Evolutionary conservation across 2,113 vertebrate species (phyloP).

Genomic region (Oreochromis niloticus): DNA sequence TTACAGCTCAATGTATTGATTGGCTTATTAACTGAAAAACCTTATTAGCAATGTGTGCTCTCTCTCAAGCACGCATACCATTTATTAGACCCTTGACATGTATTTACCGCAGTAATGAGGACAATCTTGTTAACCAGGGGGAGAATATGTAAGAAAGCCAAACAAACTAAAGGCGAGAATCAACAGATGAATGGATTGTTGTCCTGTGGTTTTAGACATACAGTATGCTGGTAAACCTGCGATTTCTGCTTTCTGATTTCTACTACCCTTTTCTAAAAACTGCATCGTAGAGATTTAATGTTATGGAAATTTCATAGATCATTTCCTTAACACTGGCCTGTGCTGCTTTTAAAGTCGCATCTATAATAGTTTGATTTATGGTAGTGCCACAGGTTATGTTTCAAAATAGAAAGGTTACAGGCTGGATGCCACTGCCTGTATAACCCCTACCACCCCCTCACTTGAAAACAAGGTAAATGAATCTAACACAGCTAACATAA

Average conservation of each 20-base stretch:
- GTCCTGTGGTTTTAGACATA: background rate
- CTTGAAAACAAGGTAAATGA: background rate
- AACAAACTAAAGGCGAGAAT: background rate
- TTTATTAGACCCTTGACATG: slow-evolving; percentile 30
- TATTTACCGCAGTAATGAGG: slow-evolving; percentile 10
- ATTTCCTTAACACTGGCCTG: background rate
- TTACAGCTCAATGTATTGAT: slow-evolving; percentile 67
- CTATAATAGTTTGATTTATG: background rate
- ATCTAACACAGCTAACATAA: background rate
- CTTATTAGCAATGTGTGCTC: slow-evolving; percentile 48
- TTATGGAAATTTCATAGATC: background rate
- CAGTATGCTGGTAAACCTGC: background rate
- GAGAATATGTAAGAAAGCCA: background rate
- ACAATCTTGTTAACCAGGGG: slow-evolving; percentile 4
- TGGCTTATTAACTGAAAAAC: slow-evolving; percentile 69
- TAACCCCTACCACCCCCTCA: background rate
- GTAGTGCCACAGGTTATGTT: background rate
- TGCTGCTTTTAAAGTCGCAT: background rate
- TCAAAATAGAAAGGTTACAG: background rate
- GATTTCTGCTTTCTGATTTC: background rate
- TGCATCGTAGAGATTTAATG: background rate
- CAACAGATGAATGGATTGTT: background rate
- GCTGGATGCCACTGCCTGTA: background rate
- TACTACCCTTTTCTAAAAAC: background rate
- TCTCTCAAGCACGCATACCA: slow-evolving; percentile 31